These are phyloP conservation scores for Buathra laborator DNA, from an alignment of 2,888 invertebrate genomes.

Conservation along the genomic window DNA sequence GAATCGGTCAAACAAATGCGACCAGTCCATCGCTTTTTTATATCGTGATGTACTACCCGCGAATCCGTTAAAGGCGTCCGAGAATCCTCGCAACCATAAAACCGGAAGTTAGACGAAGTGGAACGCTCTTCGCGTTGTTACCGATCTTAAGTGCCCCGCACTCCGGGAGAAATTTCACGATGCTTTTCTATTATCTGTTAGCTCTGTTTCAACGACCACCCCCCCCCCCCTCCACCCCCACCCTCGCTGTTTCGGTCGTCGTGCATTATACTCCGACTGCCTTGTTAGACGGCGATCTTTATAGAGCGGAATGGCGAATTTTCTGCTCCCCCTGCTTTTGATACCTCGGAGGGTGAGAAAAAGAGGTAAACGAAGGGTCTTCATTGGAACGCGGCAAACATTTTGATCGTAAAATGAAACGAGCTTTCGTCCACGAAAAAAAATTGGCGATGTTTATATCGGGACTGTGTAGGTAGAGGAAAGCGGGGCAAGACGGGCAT, in stretches of 20 bases:
- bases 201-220: background rate
- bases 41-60: background rate
- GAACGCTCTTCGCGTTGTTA: background rate
- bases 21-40: background rate
- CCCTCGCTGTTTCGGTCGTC: background rate
- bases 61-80: background rate
- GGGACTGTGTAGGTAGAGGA: background rate
- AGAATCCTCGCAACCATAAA: background rate
- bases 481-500: too few species aligned
- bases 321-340: background rate
- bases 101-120: constrained; percentile 4
- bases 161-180: constrained; percentile 2
- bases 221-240: background rate
- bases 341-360: background rate
- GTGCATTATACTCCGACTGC: constrained; percentile 17
- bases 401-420: constrained; percentile 16
- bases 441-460: constrained; percentile 16
- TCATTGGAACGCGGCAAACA: background rate
- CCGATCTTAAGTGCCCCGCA: background rate
- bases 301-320: background rate
- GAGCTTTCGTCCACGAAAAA: background rate
- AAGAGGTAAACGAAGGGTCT: background rate
- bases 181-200: constrained; percentile 24
- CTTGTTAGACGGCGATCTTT: constrained; percentile 31
- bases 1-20: background rate